These are phyloP conservation scores for Drosophila malerkotliana DNA, from an alignment of 1,140 invertebrate species.

Conservation along the genomic window DNA sequence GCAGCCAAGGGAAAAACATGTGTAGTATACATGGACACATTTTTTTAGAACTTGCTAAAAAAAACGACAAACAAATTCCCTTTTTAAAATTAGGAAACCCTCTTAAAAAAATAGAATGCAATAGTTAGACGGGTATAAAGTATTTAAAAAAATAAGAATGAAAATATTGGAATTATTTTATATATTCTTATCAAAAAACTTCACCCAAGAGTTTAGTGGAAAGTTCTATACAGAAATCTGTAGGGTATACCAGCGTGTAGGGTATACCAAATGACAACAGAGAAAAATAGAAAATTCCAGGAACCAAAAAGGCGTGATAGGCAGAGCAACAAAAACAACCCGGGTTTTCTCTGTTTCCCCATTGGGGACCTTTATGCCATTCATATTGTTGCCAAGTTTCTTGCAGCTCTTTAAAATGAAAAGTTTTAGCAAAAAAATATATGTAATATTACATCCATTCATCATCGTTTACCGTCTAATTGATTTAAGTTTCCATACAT, in stretches of 20 bases:
- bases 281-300: slow-evolving; percentile 40
- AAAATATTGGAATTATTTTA: too few species aligned
- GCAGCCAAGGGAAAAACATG: slow-evolving; percentile 40
- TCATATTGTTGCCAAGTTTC: slow-evolving; percentile 15
- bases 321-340: slow-evolving; percentile 23
- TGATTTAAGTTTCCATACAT: slow-evolving; percentile 51
- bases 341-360: neutral
- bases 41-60: neutral
- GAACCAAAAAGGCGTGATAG: slow-evolving; percentile 36
- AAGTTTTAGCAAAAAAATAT: slow-evolving; percentile 31
- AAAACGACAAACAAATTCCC: neutral
- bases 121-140: too few species aligned
- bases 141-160: too few species aligned
- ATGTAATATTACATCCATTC: slow-evolving; percentile 20
- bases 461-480: slow-evolving; percentile 57
- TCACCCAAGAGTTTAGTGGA: neutral
- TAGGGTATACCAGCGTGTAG: neutral
- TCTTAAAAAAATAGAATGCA: too few species aligned
- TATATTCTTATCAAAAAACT: too few species aligned
- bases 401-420: slow-evolving; percentile 43
- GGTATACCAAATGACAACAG: neutral
- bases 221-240: neutral
- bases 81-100: neutral
- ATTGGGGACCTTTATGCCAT: slow-evolving; percentile 15
- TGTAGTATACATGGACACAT: slow-evolving; percentile 1